phyloP scores from a whole-genome alignment of 2,888 invertebrate genomes.

The Drosophila neoperkinsi region DNA sequence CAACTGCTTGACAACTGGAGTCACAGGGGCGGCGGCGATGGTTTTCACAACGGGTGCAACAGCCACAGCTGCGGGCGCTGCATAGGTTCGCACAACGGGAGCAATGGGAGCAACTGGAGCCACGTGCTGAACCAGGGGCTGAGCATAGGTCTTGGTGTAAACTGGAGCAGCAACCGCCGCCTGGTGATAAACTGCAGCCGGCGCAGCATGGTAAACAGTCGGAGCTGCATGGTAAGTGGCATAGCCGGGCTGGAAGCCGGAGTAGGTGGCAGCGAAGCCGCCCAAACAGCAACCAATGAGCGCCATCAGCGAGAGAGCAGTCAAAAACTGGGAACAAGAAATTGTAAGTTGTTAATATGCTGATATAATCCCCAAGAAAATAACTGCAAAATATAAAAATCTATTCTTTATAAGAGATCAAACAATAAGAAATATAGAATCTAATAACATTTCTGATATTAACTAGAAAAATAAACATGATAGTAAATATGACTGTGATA shows the following conservation, averaged over 20 bases:
- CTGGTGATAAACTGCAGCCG: slow-evolving; percentile 49
- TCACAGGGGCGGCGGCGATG: slow-evolving; percentile 35
- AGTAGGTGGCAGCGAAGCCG: slow-evolving; percentile 75
- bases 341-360: neutral
- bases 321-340: slow-evolving; percentile 61
- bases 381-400: neutral
- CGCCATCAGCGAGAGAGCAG: slow-evolving; percentile 70
- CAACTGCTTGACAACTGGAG: slow-evolving; percentile 66
- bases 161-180: slow-evolving; percentile 33
- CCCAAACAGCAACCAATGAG: slow-evolving; percentile 60
- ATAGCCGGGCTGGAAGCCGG: slow-evolving; percentile 74
- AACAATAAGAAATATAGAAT: neutral
- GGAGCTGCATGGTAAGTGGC: slow-evolving; percentile 71
- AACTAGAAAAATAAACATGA: neutral
- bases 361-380: neutral
- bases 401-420: neutral
- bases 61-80: slow-evolving; percentile 30
- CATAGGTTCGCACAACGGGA: slow-evolving; percentile 33
- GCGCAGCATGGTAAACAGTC: slow-evolving; percentile 47
- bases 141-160: slow-evolving; percentile 56
- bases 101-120: slow-evolving; percentile 44
- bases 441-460: neutral
- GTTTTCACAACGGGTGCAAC: slow-evolving; percentile 45
- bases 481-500: neutral
- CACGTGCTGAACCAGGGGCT: slow-evolving; percentile 54